Base-by-base conservation (phyloP, 2,888 invertebrate species). In the Callyntrura sp. region DNA sequence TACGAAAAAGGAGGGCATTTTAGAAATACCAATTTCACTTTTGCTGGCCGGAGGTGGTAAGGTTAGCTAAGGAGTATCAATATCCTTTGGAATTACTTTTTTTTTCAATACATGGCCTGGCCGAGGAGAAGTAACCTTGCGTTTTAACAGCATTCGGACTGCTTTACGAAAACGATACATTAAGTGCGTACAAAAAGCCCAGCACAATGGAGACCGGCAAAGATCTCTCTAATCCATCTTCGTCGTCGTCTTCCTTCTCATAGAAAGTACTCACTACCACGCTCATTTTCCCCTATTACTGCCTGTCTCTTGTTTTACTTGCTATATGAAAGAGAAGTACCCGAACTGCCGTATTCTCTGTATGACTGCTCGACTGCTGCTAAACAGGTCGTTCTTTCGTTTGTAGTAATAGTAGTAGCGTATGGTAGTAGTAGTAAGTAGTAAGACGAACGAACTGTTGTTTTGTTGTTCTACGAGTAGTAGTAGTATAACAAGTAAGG, bases 221-320 rank as follows among this genome's bases (percentile, higher is more conserved):
- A 51, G n/a, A 25, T 45, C 45, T 48, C 45, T 9, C 45, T 73
- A 73, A 73, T 73, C 73, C 73, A 48, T 73, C 73, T 73, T 73
- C 48, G 73, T 48, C 48, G 73, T 73, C 73, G 5, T 73, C 45
- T 48, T 73, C 73, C 48, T n/a, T 51, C 51, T 51, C 14, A 14
- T 23, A 73, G 2, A 8, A 60, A 17, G 60, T 14, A 45, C 73
- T 20, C 11, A 45, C 73, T 48, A 14, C 23, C 14, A 45, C 45
- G 14, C 35, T 62, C 62, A 35, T 9, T 35, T 35, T 11, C 70
- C 45, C 43, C 70, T 45, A 70, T 70, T 70, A 73, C 73, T 73
- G 45, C 48, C 73, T 73, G 48, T 73, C 73, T 73, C 48, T 23
- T 70, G 70, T 73, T 48, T 28, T 48, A 23, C 20, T 23, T 73